Evolutionary conservation across 2,113 vertebrate genomes (phyloP).

Genomic region (Silurus meridionalis): DNA sequence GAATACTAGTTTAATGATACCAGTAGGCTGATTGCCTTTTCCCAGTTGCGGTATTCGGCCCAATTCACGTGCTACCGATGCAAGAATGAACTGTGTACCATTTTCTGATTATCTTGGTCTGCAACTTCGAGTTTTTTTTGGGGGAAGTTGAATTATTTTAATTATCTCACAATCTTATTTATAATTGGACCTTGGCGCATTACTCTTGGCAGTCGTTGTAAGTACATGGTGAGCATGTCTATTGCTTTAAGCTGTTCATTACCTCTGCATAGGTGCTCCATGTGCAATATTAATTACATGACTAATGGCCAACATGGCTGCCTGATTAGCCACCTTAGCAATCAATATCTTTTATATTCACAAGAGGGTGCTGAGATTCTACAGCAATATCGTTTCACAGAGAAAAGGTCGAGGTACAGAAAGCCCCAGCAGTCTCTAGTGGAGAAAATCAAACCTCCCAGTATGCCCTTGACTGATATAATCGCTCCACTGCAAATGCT

Average conservation of each 20-base stretch:
- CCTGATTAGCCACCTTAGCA: conserved; percentile 54
- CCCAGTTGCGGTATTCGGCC: conserved; percentile 70
- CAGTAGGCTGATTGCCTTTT: conserved; percentile 75
- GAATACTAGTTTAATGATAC: conserved; percentile 68
- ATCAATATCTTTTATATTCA: conserved; percentile 32
- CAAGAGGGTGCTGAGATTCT: conserved; percentile 8
- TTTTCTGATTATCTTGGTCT: conserved; percentile 45
- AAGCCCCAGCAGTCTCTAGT: not conserved
- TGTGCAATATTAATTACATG: conserved; percentile 56
- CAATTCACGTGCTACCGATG: conserved; percentile 80
- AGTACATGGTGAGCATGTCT: conserved; percentile 78
- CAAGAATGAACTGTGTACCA: conserved; percentile 68
- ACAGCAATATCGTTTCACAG: conserved; percentile 31
- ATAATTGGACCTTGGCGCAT: conserved; percentile 78
- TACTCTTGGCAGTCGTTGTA: conserved; percentile 83
- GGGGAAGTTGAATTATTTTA: conserved; percentile 75
- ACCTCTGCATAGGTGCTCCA: conserved; percentile 50
- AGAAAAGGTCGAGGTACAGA: conserved; percentile 7
- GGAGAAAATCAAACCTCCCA: conserved; percentile 26
- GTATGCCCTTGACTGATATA: not conserved
- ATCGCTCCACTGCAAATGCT: not conserved
- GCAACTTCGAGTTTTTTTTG: conserved; percentile 68
- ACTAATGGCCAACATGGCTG: conserved; percentile 49
- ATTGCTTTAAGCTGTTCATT: conserved; percentile 64
- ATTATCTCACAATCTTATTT: conserved; percentile 70